Evolutionary conservation across 2,888 invertebrate species (phyloP), one percentile per base, ranked within the genome.

Genomic region (Xestia rhomboidea): DNA sequence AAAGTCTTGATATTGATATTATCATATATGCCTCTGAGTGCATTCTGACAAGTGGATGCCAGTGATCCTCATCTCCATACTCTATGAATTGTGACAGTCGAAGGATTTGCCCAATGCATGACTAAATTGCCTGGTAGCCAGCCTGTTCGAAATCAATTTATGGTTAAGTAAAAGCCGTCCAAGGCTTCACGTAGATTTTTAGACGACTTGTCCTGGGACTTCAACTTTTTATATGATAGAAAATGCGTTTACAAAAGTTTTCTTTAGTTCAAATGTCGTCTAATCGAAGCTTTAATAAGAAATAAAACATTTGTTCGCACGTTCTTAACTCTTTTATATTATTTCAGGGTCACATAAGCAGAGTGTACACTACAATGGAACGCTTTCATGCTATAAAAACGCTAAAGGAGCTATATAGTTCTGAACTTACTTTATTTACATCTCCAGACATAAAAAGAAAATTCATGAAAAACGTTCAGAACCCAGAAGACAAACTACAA

Each of bases 331-430:
- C 38, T 76, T 60, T 8, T 78, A 10, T 54, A 41, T 49, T 2
- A 44, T 84, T 93, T 34, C 86, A 94, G 94, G 87, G 93, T 38
- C 89, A 93, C 78, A 86, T 93, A 38, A 94, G 92, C 85, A 91
- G 91, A 81, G 88, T 90, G 21, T 94, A 92, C 79, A 92, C 94
- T 49, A 92, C 93, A 10, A 76, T 89, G 6, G 81, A 87, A 34
- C 87, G 87, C 6, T 88, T 89, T 66, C 68, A 72, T 2, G 78
- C 76, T 34, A 81, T 93, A 18, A 85, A 83, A 27, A 90, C 90
- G 8, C 77, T 94, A 6, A 38, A 86, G 7, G 83, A 92, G 1
- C 77, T 94, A 2, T 89, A 88, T 24, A 60, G 77, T 6, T 85
- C 89, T 2, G 72, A 84, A 0, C 73, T 78, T 5, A 77, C 79